These are phyloP conservation scores for Hormaphis cornu DNA, from an alignment of 1,140 invertebrate genomes.

Conservation along the genomic window DNA sequence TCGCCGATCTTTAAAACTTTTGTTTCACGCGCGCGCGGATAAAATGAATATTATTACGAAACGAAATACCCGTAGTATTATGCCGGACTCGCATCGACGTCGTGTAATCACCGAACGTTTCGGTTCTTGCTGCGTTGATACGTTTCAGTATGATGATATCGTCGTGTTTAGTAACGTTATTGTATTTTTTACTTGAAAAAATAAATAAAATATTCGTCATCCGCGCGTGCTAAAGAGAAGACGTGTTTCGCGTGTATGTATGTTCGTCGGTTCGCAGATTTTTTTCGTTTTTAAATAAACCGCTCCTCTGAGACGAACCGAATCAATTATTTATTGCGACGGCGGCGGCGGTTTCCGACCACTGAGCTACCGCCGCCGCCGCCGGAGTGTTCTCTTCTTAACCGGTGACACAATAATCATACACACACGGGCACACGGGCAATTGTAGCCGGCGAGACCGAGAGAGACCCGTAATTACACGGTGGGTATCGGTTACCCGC, in stretches of 20 bases:
- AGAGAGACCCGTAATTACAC: constrained; percentile 26
- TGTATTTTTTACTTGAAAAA: no score
- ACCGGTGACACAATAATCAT: constrained; percentile 33
- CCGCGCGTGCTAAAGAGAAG: no score
- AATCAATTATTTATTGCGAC: no score
- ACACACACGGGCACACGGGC: neutral
- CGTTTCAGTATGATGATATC: neutral
- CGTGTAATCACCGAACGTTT: no score
- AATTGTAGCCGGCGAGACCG: neutral
- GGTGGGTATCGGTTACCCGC: constrained; percentile 31
- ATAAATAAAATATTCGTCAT: no score
- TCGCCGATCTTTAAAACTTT: constrained; percentile 16
- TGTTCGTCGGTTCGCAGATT: no score
- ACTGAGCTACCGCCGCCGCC: neutral
- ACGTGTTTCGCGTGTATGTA: no score
- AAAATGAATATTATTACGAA: neutral
- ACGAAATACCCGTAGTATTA: neutral
- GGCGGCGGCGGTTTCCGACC: neutral
- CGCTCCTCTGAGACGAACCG: neutral
- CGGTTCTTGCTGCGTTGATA: no score
- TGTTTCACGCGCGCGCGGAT: constrained; percentile 3
- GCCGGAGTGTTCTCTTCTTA: neutral
- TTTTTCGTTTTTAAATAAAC: no score
- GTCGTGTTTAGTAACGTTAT: neutral
- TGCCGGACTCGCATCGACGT: neutral